Percentiles rank a stretch among this genome's conserved stretches.
Evolutionary conservation across 2,888 invertebrate species (phyloP).

Genomic region (Eupithecia abbreviata): DNA sequence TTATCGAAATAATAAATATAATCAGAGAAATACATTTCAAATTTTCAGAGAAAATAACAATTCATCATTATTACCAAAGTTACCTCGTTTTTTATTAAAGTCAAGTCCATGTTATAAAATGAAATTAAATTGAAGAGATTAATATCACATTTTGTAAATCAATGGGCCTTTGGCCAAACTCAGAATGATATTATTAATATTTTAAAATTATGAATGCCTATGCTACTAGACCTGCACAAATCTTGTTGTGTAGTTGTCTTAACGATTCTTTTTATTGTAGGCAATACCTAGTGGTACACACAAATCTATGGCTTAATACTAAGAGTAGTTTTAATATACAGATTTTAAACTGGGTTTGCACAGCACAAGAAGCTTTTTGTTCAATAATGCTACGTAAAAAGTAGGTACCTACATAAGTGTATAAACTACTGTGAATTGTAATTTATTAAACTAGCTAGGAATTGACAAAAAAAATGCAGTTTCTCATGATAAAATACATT

Average conservation of each 20-base stretch:
- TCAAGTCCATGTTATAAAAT: slow-evolving; percentile 51
- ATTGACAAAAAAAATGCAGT: slow-evolving; percentile 2
- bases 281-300: not conserved
- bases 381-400: not conserved
- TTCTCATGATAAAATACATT: slow-evolving; percentile 6
- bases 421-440: not conserved
- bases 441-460: slow-evolving; percentile 4
- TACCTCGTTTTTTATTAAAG: slow-evolving; percentile 41
- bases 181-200: not conserved
- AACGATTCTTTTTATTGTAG: not conserved
- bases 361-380: slow-evolving; percentile 1
- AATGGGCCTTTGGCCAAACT: slow-evolving; percentile 9
- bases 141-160: slow-evolving; percentile 27
- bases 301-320: not conserved
- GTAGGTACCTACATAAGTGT: not conserved
- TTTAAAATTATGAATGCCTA: not conserved
- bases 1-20: slow-evolving; percentile 74
- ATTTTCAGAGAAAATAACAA: slow-evolving; percentile 65
- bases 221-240: not conserved
- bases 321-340: not conserved
- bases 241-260: not conserved
- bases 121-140: slow-evolving; percentile 52
- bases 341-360: not conserved
- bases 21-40: slow-evolving; percentile 67
- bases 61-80: slow-evolving; percentile 42